Conservation (phyloP, 2,888 invertebrate genomes). For the Drosophila mimetica region DNA sequence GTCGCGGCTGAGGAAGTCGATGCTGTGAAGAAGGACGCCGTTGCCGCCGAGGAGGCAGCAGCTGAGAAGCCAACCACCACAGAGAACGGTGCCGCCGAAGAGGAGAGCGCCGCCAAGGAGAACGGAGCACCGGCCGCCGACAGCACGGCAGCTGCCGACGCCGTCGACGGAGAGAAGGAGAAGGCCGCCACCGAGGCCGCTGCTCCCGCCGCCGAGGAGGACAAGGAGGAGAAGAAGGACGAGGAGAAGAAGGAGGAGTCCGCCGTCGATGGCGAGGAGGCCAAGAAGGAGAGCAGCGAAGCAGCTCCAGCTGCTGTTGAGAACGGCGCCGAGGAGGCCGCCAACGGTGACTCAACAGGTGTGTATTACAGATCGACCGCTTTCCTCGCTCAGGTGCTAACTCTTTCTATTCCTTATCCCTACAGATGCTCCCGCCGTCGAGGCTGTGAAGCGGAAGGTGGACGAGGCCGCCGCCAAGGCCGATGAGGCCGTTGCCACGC, state of each 20-base stretch:
- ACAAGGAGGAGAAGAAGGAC: slow-evolving; percentile 57
- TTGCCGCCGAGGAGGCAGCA: slow-evolving; percentile 62
- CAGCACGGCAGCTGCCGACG: slow-evolving; percentile 48
- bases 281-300: slow-evolving; percentile 76
- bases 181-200: slow-evolving; percentile 59
- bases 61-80: slow-evolving; percentile 74
- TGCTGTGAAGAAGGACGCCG: slow-evolving; percentile 78
- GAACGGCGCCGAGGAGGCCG: slow-evolving; percentile 78
- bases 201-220: slow-evolving; percentile 55
- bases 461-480: slow-evolving; percentile 77
- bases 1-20: slow-evolving; percentile 83
- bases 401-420: not conserved
- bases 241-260: slow-evolving; percentile 50
- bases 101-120: slow-evolving; percentile 70
- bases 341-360: slow-evolving; percentile 84
- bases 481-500: slow-evolving; percentile 83
- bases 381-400: slow-evolving; percentile 26
- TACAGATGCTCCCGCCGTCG: slow-evolving; percentile 82
- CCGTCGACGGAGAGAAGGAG: slow-evolving; percentile 78
- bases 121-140: slow-evolving; percentile 69
- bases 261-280: slow-evolving; percentile 57
- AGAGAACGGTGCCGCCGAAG: slow-evolving; percentile 80
- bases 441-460: slow-evolving; percentile 84
- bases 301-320: slow-evolving; percentile 65
- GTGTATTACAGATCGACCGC: slow-evolving; percentile 15